Base-by-base conservation (phyloP, 2,888 invertebrate species). In the Drosophila algonquin region DNA sequence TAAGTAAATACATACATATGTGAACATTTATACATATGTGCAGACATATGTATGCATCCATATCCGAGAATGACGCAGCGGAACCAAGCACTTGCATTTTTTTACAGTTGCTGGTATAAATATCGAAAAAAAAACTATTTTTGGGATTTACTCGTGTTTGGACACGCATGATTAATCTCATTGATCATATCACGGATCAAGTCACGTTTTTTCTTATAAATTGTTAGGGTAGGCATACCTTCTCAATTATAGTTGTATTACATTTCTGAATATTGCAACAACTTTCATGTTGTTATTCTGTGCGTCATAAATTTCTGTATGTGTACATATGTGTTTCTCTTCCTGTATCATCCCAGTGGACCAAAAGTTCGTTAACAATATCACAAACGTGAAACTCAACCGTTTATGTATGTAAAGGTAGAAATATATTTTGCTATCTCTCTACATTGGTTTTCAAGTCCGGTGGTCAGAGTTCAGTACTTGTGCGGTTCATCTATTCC, bases 31-130 rank as follows among this genome's bases (percentile, higher is more conserved):
- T 14, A 58, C 44, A 35, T 40, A 58, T 27, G 8, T 30, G 8
- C 8, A 8, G 8, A 30, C 2, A 32, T 72, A 18, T 56, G 32
- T 47, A 46, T 32, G 27, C 24, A 14, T 44, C 44, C 18, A 56
- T 48, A 48, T 27, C 24, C 32, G 50, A 30, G 60, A 70, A 70
- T 70, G 69, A 70, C 69, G 69, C 59, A 60, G 69, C 70, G 59
- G 53, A 70, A 70, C 69, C 69, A 51, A 50, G 69, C 60, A 70
- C 69, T 70, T 70, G 70, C 69, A 70, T 70, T 70, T 70, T 69
- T 71, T 59, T 60, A 70, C 70, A 70, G 59, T 60, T 53, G 54
- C 69, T 54, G 54, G 54, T 70, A 58, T 46, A 32, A n/a, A 30
- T 18, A 44, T 61, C 2, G n/a, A 7, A 14, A 40, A 14, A 14